These are phyloP conservation scores for Hylomyscus alleni DNA, from an alignment of 2,797 vertebrate genomes.

Conservation along the genomic window DNA sequence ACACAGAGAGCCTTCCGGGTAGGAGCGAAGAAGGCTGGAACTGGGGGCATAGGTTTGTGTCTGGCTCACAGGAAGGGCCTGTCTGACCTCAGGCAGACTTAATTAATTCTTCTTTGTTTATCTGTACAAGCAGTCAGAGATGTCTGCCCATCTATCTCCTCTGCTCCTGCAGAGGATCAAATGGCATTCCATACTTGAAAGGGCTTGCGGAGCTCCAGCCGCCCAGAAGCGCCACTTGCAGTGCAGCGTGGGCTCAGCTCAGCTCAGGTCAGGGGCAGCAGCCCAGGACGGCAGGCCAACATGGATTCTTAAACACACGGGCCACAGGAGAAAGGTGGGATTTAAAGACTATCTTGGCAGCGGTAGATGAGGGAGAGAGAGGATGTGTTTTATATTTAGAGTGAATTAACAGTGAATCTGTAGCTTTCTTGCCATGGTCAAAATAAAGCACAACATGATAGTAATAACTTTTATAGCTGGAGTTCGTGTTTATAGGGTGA, in stretches of 20 bases:
- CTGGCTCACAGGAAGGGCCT: background rate
- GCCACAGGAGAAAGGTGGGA: background rate
- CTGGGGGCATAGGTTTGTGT: background rate
- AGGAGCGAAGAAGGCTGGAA: background rate
- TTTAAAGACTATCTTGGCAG: background rate
- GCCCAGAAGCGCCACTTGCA: background rate
- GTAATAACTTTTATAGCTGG: background rate
- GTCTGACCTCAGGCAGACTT: constrained; percentile 49
- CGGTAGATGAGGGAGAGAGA: background rate
- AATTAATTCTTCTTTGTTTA: constrained; percentile 67
- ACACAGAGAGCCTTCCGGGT: background rate
- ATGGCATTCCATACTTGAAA: constrained; percentile 46
- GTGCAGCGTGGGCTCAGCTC: background rate
- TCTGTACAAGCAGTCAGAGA: constrained; percentile 29
- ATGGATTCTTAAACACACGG: background rate
- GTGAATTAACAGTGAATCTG: background rate
- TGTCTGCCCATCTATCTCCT: constrained; percentile 14
- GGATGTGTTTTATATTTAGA: background rate
- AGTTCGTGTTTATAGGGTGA: background rate
- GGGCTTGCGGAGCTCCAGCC: background rate
- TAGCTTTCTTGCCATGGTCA: background rate
- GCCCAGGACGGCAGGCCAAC: background rate
- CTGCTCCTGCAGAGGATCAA: constrained; percentile 52
- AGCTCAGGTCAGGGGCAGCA: background rate
- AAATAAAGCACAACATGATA: background rate